These are phyloP conservation scores for Protophormia terraenovae DNA, from an alignment of 2,888 invertebrate genomes.

Conservation along the genomic window DNA sequence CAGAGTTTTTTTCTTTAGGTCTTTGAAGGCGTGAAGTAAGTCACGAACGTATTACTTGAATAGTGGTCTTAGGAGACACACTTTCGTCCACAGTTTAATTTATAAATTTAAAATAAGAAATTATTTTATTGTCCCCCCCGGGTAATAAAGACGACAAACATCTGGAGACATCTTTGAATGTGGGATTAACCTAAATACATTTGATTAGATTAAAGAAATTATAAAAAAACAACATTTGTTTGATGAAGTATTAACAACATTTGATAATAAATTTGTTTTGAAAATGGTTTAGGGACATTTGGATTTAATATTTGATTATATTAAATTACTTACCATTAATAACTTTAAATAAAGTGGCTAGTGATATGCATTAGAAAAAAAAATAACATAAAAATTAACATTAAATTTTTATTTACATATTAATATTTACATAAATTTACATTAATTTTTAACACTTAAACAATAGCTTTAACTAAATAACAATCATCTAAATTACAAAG, in stretches of 20 bases:
- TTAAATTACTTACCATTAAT: too few species aligned
- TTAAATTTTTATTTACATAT: conserved; percentile 13
- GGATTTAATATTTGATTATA: too few species aligned
- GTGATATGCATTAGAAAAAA: too few species aligned
- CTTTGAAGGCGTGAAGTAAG: not conserved
- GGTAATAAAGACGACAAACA: too few species aligned
- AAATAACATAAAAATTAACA: not conserved
- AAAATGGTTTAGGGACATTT: too few species aligned
- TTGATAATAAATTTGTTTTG: too few species aligned
- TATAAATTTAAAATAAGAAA: not conserved
- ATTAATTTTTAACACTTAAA: conserved; percentile 17
- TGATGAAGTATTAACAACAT: too few species aligned
- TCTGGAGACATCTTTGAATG: not conserved
- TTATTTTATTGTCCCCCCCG: not conserved
- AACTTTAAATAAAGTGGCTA: too few species aligned
- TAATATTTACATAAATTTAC: conserved; percentile 12
- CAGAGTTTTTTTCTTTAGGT: not conserved
- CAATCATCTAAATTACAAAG: conserved; percentile 53
- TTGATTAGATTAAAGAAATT: not conserved
- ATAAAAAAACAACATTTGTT: not conserved
- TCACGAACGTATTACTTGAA: not conserved
- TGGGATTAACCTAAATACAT: not conserved
- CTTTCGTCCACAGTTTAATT: not conserved
- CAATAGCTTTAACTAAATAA: conserved; percentile 59
- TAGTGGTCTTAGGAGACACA: not conserved